Evolutionary conservation across 2,113 vertebrate genomes (phyloP), one percentile per base, ranked within the genome.

Genomic region (Dolichallabes microphthalmus): DNA sequence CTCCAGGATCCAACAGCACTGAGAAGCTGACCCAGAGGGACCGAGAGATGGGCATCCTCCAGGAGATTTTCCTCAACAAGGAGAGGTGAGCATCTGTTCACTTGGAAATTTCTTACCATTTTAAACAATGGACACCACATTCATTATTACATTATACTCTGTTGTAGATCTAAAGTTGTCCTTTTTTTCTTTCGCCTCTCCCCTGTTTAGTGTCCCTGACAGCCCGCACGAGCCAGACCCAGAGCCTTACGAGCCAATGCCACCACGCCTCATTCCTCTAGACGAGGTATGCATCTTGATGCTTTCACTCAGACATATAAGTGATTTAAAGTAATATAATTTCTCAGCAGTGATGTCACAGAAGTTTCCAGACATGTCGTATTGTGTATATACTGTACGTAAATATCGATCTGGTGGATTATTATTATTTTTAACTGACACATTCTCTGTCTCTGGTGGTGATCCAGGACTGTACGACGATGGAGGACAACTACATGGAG

Each of bases 31-130:
- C 95, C 12, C 98, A 99, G 90, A 95, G 96, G 5, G 97, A 98
- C 84, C 88, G 98, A 0, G 98, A 97, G 91, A 98, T 97, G 90
- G 96, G 97, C 13, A 98, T 98, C 81, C 93, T 99, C 68, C 97
- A 98, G 93, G 98, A 99, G 91, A 95, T 99, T 86, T 99, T 98
- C 90, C 94, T 99, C 14, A 97, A 94, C 89, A 98, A 99, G 86
- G 97, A 99, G 82, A 98, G 97, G 98, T 98, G 85, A 73, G 92
- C 10, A 7, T 0, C 50, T 7, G 11, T 58, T 57, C 13, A 2
- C 2, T 25, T 79, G 55, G 30, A 79, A 78, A 19, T 2, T 15
- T 53, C 17, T 57, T 6, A 30, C 2, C 32, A 1, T 35, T 35
- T 63, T 4, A 30, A 45, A 25, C 1, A 6, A 2, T n/a, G n/a